Evolutionary conservation across 2,888 invertebrate species (phyloP).

Genomic region (Cryptus armator): DNA sequence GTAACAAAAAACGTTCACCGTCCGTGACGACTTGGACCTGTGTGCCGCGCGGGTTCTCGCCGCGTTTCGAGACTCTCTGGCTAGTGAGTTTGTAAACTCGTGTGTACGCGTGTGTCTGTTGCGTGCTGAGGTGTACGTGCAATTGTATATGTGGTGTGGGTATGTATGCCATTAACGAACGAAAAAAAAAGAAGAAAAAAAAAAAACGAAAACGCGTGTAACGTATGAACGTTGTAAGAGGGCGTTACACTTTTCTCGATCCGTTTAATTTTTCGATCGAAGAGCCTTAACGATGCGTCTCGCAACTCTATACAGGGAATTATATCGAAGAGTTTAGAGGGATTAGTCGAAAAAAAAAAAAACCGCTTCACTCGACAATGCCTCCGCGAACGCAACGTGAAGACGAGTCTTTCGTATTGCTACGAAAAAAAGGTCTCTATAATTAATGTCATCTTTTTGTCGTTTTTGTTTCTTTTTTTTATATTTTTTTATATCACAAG

Average conservation of each 20-base stretch:
- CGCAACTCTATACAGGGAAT: slow-evolving; percentile 58
- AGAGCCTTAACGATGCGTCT: slow-evolving; percentile 3
- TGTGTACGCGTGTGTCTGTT: slow-evolving; percentile 50
- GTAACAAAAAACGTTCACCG: slow-evolving; percentile 65
- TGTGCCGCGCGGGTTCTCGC: slow-evolving; percentile 49
- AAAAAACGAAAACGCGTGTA: not conserved
- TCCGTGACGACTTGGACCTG: slow-evolving; percentile 66
- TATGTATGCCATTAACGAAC: slow-evolving; percentile 48
- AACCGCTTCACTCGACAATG: slow-evolving; percentile 12
- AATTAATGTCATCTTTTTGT: slow-evolving; percentile 33
- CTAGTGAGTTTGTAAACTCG: slow-evolving; percentile 61
- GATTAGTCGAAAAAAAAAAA: slow-evolving; percentile 4
- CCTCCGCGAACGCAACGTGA: slow-evolving; percentile 16
- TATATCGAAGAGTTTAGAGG: slow-evolving; percentile 44
- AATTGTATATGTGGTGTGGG: slow-evolving; percentile 60
- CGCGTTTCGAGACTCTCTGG: slow-evolving; percentile 65
- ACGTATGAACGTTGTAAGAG: slow-evolving; percentile 25
- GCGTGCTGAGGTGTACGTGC: slow-evolving; percentile 60
- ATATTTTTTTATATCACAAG: slow-evolving; percentile 35
- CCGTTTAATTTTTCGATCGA: not conserved
- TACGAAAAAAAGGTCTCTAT: slow-evolving; percentile 53
- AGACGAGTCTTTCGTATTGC: slow-evolving; percentile 20
- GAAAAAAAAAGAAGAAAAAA: slow-evolving; percentile 14
- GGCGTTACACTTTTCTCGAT: slow-evolving; percentile 48
- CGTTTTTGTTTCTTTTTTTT: slow-evolving; percentile 20